phyloP scores from a whole-genome alignment of 1,140 invertebrate genomes.

The Cyphomyrmex costatus region DNA sequence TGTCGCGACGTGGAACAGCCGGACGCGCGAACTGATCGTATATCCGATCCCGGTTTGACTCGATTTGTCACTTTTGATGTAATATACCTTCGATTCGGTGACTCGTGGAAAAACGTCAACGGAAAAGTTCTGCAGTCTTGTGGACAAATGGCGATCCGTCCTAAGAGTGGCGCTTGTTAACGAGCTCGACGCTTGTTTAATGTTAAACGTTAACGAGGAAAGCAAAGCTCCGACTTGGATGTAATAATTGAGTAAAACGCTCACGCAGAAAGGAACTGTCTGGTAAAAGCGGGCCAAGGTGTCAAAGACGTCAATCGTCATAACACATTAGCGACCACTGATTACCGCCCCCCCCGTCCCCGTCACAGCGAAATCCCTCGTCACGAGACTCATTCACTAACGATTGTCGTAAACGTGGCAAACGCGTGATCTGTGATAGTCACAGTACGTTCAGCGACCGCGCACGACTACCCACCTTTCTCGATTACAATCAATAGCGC shows the following conservation, averaged over 20 bases:
- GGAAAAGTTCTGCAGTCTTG: constrained; percentile 14
- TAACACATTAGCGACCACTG: constrained; percentile 71
- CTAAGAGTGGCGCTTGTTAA: constrained; percentile 20
- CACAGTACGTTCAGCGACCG: constrained; percentile 42
- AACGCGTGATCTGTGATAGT: constrained; percentile 42
- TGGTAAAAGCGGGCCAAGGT: constrained; percentile 78
- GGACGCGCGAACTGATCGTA: background rate
- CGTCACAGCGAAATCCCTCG: constrained; percentile 53
- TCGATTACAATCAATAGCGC: constrained; percentile 34
- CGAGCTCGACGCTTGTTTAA: background rate
- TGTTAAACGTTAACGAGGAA: constrained; percentile 54
- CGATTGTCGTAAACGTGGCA: constrained; percentile 58
- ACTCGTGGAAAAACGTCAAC: background rate
- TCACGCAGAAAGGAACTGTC: background rate
- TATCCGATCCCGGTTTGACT: background rate
- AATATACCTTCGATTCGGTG: too few relatives aligned
- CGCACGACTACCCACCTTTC: background rate
- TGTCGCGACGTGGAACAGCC: background rate
- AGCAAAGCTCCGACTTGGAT: constrained; percentile 36
- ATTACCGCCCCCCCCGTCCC: constrained; percentile 5
- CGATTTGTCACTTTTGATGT: too few relatives aligned
- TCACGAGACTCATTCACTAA: constrained; percentile 70
- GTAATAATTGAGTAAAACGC: background rate
- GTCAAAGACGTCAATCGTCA: constrained; percentile 78
- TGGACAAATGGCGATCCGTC: background rate